phyloP scores from a whole-genome alignment of 2,888 invertebrate species.

The Ctena decussata region DNA sequence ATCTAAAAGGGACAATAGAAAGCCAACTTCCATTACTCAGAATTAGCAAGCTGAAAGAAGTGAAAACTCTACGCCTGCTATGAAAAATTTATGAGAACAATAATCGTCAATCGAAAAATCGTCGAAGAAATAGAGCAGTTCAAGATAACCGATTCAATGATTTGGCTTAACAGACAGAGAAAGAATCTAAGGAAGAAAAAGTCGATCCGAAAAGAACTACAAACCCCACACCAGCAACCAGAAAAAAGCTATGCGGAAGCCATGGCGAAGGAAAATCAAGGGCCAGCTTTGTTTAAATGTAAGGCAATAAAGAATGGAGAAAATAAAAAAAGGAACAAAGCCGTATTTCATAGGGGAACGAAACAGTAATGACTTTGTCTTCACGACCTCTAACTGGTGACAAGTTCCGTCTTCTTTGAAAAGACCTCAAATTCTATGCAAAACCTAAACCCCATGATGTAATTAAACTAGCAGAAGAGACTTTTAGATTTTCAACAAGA shows the following conservation, averaged over 20 bases:
- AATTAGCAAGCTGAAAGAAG: no score
- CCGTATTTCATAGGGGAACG: not conserved
- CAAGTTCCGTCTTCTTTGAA: slow-evolving; percentile 1
- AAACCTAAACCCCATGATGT: slow-evolving; percentile 16
- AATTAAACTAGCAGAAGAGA: not conserved
- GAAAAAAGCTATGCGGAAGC: not conserved
- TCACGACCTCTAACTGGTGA: not conserved
- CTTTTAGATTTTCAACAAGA: not conserved
- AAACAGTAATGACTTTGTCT: slow-evolving; percentile 20
- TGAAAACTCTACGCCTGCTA: not conserved
- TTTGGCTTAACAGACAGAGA: not conserved
- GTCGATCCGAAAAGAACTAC: not conserved
- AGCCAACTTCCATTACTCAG: not conserved
- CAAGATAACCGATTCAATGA: not conserved
- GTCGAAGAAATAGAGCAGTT: not conserved
- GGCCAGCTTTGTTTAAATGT: slow-evolving; percentile 4
- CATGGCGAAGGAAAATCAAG: not conserved
- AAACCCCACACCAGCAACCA: not conserved
- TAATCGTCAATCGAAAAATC: not conserved
- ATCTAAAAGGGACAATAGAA: not conserved
- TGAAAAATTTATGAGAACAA: not conserved
- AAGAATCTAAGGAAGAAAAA: not conserved
- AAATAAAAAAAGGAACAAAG: not conserved
- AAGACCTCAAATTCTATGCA: slow-evolving; percentile 16
- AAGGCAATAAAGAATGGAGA: slow-evolving; percentile 2